These are phyloP conservation scores for Halictus quadricinctus DNA, from an alignment of 2,888 invertebrate genomes.

Conservation along the genomic window DNA sequence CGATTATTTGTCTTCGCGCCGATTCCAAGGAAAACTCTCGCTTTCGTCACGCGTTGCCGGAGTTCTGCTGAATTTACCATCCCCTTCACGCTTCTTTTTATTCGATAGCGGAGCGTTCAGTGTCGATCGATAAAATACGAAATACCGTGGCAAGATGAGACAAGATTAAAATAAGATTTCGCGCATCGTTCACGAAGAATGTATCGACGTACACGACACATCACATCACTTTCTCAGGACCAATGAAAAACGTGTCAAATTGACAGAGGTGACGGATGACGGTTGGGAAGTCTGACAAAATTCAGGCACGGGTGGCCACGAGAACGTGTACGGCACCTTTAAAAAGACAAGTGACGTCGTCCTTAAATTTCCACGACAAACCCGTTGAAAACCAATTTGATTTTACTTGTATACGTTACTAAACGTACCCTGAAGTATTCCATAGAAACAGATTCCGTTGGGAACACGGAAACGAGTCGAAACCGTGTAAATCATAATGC, in stretches of 20 bases:
- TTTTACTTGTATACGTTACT: not conserved
- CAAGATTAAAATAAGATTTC: not conserved
- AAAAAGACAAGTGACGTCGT: not conserved
- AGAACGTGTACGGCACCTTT: not conserved
- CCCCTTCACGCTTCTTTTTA: not conserved
- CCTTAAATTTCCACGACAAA: not conserved
- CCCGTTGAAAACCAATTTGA: not conserved
- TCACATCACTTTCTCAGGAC: not conserved
- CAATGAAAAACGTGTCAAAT: not conserved
- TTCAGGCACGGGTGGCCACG: not conserved
- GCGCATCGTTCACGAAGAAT: not conserved
- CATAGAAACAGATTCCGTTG: not conserved
- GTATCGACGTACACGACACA: not conserved
- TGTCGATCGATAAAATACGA: not conserved
- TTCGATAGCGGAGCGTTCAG: too few relatives aligned
- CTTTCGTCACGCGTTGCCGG: not conserved
- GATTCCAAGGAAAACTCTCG: conserved; percentile 11
- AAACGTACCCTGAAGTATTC: not conserved
- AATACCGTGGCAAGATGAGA: not conserved
- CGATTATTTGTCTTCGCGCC: conserved; percentile 56
- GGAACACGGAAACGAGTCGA: not conserved
- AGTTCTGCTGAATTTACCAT: not conserved
- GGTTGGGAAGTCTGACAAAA: not conserved
- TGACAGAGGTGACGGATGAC: not conserved
- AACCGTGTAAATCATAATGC: not conserved